phyloP scores from a whole-genome alignment of 2,888 invertebrate species.

The Cenopis cana region DNA sequence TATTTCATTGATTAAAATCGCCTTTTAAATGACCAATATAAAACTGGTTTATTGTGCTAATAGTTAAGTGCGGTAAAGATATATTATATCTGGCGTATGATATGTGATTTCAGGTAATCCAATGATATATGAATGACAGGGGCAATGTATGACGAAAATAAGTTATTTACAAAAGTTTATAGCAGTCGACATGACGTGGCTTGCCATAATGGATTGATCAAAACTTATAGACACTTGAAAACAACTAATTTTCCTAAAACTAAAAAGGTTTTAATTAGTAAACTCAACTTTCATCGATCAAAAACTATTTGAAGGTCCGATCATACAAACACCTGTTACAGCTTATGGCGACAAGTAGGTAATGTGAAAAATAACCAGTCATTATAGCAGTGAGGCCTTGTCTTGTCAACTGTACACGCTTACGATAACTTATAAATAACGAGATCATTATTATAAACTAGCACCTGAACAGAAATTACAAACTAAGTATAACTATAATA shows the following conservation, averaged over 20 bases:
- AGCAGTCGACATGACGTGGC: neutral
- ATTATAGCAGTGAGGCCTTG: neutral
- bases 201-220: neutral
- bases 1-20: no score
- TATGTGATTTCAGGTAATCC: conserved; percentile 44
- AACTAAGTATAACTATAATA: conserved; percentile 20
- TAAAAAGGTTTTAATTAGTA: no score
- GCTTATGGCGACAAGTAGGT: no score
- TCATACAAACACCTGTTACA: no score
- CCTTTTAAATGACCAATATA: no score
- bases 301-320: no score
- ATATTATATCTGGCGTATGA: conserved; percentile 32
- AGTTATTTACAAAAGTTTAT: conserved; percentile 30
- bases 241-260: no score
- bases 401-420: conserved; percentile 11
- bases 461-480: conserved; percentile 43
- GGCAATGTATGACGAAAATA: conserved; percentile 24
- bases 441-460: conserved; percentile 44
- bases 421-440: conserved; percentile 28
- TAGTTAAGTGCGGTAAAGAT: conserved; percentile 33
- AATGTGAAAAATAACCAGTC: no score
- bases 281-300: no score
- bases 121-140: conserved; percentile 42
- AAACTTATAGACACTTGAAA: neutral
- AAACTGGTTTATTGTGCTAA: neutral